Evolutionary conservation across 1,140 invertebrate species (phyloP).

Genomic region (Brachionus rubens): DNA sequence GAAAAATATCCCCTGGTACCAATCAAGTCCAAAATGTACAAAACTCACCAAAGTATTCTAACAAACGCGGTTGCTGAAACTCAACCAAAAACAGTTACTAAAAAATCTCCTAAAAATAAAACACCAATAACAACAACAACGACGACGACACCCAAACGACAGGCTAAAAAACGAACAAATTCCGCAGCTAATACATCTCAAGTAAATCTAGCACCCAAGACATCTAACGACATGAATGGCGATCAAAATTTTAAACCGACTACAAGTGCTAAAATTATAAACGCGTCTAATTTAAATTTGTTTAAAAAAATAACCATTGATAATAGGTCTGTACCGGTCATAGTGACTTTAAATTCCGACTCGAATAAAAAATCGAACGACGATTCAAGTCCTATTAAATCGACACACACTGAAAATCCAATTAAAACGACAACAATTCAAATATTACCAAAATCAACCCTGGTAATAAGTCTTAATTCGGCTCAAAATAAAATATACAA

Average conservation of each 20-base stretch:
- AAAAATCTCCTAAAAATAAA: background rate
- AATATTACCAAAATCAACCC: conserved; percentile 24
- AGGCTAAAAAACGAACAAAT: conserved; percentile 15
- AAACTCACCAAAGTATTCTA: no score
- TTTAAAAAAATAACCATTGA: conserved; percentile 34
- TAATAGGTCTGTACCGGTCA: background rate
- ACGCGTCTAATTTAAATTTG: conserved; percentile 12
- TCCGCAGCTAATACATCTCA: background rate
- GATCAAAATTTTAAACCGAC: conserved; percentile 17
- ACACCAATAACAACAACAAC: no score
- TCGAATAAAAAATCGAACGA: no score
- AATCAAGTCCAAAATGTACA: no score
- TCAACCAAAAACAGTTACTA: no score
- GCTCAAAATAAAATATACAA: background rate
- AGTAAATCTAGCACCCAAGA: background rate
- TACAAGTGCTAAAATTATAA: conserved; percentile 31
- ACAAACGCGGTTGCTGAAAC: no score
- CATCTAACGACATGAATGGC: background rate
- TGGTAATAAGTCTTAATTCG: background rate
- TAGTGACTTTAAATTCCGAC: conserved; percentile 10
- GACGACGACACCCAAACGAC: background rate
- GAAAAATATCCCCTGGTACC: no score
- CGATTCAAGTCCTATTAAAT: no score
- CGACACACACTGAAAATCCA: background rate
- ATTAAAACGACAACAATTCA: background rate